Percentiles rank a stretch among this genome's conserved stretches.
Evolutionary conservation across 2,888 invertebrate species (phyloP).

Genomic region (Copidosoma aretas): DNA sequence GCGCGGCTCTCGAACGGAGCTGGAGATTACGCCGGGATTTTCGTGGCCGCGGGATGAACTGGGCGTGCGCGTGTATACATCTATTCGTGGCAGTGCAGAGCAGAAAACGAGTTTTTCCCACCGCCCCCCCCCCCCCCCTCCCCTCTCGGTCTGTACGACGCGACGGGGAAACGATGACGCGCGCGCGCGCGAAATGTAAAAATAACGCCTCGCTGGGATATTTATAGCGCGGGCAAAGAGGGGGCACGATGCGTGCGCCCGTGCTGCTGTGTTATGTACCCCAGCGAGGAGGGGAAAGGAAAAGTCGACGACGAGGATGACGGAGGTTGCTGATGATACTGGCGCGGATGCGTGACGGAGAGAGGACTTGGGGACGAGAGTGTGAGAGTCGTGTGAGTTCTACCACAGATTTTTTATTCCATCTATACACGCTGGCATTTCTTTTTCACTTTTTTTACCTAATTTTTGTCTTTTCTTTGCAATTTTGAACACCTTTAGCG

Average conservation of each 20-base stretch:
- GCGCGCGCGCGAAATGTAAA: conserved; percentile 49
- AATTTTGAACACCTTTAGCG: no score
- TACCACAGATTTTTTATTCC: no score
- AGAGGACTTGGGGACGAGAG: conserved; percentile 26
- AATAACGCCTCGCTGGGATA: conserved; percentile 56
- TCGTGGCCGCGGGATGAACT: neutral
- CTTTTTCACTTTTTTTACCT: no score
- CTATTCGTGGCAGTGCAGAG: conserved; percentile 1
- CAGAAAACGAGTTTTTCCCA: conserved; percentile 49
- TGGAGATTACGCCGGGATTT: conserved; percentile 1
- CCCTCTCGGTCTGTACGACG: no score
- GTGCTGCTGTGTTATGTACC: no score
- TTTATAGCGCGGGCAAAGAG: conserved; percentile 53
- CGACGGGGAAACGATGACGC: conserved; percentile 20
- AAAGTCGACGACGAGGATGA: neutral
- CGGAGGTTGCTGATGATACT: neutral
- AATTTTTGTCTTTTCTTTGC: no score
- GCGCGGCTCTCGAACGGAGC: neutral
- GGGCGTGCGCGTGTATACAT: neutral
- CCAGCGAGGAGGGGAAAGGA: conserved; percentile 31
- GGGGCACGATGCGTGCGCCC: conserved; percentile 6
- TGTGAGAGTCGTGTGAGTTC: no score
- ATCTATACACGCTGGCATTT: no score
- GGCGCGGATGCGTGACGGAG: conserved; percentile 5
- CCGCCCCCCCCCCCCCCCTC: no score